Base-by-base conservation (phyloP, 2,888 invertebrate genomes). In the Pristionchus maxplancki region DNA sequence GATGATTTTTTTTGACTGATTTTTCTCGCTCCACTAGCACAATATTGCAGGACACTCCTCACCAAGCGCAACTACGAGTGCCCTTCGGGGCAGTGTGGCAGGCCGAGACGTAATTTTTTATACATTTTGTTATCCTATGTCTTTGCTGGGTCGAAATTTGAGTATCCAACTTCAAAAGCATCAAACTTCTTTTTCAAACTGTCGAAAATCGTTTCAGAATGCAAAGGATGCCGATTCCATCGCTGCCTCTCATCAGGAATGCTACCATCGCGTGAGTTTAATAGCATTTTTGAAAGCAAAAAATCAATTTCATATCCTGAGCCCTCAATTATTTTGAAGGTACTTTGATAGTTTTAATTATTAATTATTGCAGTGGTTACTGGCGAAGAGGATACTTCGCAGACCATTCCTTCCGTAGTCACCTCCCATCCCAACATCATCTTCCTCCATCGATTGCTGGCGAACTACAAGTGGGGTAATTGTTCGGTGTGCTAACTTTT, bases 161-260 rank as follows among this genome's bases (percentile, higher is more conserved):
- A n/a, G n/a, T n/a, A n/a, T n/a, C n/a, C n/a, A n/a, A n/a, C n/a
- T n/a, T n/a, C n/a, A n/a, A n/a, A n/a, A n/a, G n/a, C n/a, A n/a
- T n/a, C n/a, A n/a, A n/a, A n/a, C n/a, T n/a, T n/a, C n/a, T n/a
- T n/a, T n/a, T n/a, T n/a, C n/a, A n/a, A n/a, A n/a, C n/a, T n/a
- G n/a, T n/a, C n/a, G n/a, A n/a, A n/a, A n/a, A n/a, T n/a, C n/a
- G n/a, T 34, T 83, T 13, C 3, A 83, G 83, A 37, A 8, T 83
- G 83, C 58, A 83, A 83, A 34, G n/a, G 44, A n/a, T 83, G 83
- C n/a, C 53, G 83, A 20, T 58, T 58, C 34, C 58, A 83, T 24
- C 17, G 53, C 0, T 83, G 83, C 37, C 1, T 83, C 58, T 20
- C 58, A 8, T 83, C 83, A 15, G 83, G 83, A 58, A 83, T 83